Evolutionary conservation across 2,113 vertebrate species (phyloP).

Genomic region (Phocoena sinus): DNA sequence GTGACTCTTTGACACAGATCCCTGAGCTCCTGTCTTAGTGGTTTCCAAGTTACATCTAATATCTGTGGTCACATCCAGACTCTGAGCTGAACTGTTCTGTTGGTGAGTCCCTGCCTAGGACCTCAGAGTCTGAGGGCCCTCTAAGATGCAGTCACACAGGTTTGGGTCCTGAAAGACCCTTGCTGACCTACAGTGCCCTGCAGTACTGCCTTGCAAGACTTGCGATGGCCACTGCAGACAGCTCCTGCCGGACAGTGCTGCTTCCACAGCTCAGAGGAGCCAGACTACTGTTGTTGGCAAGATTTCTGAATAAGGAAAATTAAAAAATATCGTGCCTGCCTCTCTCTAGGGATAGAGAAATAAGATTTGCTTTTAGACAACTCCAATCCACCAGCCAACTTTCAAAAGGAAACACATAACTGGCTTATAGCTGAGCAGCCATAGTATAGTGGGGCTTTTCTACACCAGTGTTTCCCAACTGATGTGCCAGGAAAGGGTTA

Average conservation of each 20-base stretch:
- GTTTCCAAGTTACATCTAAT: neutral
- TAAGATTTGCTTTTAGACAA: neutral
- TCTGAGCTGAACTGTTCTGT: neutral
- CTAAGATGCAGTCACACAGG: neutral
- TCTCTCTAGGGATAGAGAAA: neutral
- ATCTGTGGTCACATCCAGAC: neutral
- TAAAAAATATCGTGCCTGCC: neutral
- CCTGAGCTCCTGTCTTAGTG: neutral
- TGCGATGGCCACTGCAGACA: neutral
- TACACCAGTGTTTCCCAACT: neutral
- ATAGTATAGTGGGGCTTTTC: neutral
- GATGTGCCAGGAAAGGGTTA: no score
- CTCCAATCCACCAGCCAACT: neutral
- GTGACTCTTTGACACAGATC: neutral
- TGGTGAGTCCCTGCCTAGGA: neutral
- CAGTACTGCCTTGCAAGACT: neutral
- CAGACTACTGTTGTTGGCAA: neutral
- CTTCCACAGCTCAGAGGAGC: neutral
- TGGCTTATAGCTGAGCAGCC: neutral
- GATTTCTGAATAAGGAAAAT: conserved; percentile 3
- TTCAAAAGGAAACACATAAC: neutral
- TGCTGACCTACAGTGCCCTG: neutral
- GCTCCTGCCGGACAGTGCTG: neutral
- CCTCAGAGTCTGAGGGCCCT: neutral
- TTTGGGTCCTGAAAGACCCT: neutral